Percentiles rank a stretch among this genome's conserved stretches.
These are phyloP conservation scores for Monopterus albus DNA, from an alignment of 2,113 vertebrate species.

Conservation along the genomic window DNA sequence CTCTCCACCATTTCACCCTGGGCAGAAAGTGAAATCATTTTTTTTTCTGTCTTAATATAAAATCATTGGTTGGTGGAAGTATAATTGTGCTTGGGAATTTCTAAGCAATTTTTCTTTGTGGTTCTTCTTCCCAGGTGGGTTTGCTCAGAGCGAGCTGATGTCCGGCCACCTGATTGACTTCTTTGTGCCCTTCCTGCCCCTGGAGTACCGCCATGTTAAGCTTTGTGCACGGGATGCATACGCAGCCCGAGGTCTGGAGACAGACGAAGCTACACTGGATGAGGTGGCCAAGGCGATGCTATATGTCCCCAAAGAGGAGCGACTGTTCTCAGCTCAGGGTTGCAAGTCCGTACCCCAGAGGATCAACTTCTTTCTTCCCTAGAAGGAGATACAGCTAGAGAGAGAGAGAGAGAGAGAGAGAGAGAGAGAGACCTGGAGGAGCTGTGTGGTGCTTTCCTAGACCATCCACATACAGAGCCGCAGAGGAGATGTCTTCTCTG, in stretches of 20 bases:
- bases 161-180: slow-evolving; percentile 89
- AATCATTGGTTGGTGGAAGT: not conserved
- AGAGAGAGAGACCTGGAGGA: slow-evolving; percentile 29
- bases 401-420: slow-evolving; percentile 10
- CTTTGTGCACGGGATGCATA: slow-evolving; percentile 89
- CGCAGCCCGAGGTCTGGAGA: slow-evolving; percentile 81
- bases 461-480: slow-evolving; percentile 55
- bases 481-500: slow-evolving; percentile 32
- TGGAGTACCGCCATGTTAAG: slow-evolving; percentile 91
- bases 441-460: slow-evolving; percentile 34
- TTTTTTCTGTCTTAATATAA: too few relatives aligned
- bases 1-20: not conserved
- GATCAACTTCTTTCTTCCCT: slow-evolving; percentile 92
- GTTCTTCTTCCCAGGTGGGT: slow-evolving; percentile 72
- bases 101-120: not conserved
- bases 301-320: slow-evolving; percentile 91
- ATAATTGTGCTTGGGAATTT: not conserved
- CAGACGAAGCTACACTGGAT: slow-evolving; percentile 84
- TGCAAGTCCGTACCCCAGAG: slow-evolving; percentile 95
- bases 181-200: slow-evolving; percentile 92
- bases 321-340: slow-evolving; percentile 94
- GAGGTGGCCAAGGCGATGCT: slow-evolving; percentile 90
- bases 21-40: not conserved
- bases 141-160: slow-evolving; percentile 87
- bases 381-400: slow-evolving; percentile 21